These are phyloP conservation scores for Lycia hirtaria DNA, from an alignment of 2,888 invertebrate genomes.

Conservation along the genomic window DNA sequence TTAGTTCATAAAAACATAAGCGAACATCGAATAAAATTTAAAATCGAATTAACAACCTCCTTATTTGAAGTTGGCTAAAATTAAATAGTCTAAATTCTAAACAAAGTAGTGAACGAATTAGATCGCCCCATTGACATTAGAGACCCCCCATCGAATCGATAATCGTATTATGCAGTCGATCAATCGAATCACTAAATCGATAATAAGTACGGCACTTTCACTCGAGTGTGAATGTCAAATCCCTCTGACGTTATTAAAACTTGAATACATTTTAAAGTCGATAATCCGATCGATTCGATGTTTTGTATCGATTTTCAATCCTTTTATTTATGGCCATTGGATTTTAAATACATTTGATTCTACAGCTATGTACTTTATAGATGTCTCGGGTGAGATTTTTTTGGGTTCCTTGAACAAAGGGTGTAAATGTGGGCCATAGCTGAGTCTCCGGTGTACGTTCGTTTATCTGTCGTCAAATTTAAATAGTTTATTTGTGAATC, in stretches of 20 bases:
- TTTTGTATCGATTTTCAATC: slow-evolving; percentile 66
- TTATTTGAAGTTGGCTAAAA: too few relatives aligned
- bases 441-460: too few relatives aligned
- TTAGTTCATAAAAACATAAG: too few relatives aligned
- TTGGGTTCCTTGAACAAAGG: too few relatives aligned
- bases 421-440: too few relatives aligned
- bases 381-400: too few relatives aligned
- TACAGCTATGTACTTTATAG: too few relatives aligned
- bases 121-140: slow-evolving; percentile 31
- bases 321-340: slow-evolving; percentile 68
- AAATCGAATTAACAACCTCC: too few relatives aligned
- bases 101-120: slow-evolving; percentile 30
- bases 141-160: slow-evolving; percentile 42
- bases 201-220: slow-evolving; percentile 76
- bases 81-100: too few relatives aligned
- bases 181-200: slow-evolving; percentile 42
- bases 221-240: slow-evolving; percentile 77
- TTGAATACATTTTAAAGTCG: slow-evolving; percentile 54
- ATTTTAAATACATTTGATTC: slow-evolving; percentile 42
- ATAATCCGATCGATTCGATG: slow-evolving; percentile 59
- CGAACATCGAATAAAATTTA: too few relatives aligned
- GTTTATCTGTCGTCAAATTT: too few relatives aligned
- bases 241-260: slow-evolving; percentile 65
- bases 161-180: slow-evolving; percentile 44
- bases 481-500: too few relatives aligned